Percentiles rank a stretch among this genome's conserved stretches.
Evolutionary conservation across 1,140 invertebrate genomes (phyloP).

Genomic region (Pararge aegeria): DNA sequence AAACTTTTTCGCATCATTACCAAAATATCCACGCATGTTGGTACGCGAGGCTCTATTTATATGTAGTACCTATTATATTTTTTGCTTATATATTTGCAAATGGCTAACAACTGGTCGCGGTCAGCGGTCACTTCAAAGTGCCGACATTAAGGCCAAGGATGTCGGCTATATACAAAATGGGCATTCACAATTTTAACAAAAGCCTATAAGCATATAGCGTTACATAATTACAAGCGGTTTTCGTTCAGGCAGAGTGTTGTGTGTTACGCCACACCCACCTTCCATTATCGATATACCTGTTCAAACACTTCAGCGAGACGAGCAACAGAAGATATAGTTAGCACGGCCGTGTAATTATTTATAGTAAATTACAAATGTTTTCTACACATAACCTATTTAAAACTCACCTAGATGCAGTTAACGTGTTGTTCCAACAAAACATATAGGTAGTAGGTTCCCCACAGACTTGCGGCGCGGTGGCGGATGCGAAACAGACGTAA

Average conservation of each 20-base stretch:
- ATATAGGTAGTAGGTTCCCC: conserved; percentile 29
- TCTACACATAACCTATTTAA: conserved; percentile 32
- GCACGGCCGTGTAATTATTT: conserved; percentile 32
- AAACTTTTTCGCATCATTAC: conserved; percentile 16
- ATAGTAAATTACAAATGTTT: conserved; percentile 35
- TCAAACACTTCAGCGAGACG: conserved; percentile 29
- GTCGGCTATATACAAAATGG: conserved; percentile 54
- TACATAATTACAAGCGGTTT: conserved; percentile 49
- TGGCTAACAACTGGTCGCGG: conserved; percentile 46
- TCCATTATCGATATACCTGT: conserved; percentile 22
- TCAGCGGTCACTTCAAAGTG: conserved; percentile 51
- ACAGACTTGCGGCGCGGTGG: conserved; percentile 29
- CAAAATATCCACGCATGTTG: conserved; percentile 17
- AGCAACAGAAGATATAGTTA: conserved; percentile 28
- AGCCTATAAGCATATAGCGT: conserved; percentile 51
- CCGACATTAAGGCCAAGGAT: conserved; percentile 67
- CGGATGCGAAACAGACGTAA: conserved; percentile 48
- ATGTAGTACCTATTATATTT: conserved; percentile 32
- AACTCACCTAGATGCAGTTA: conserved; percentile 38
- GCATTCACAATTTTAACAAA: conserved; percentile 63
- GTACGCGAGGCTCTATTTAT: conserved; percentile 25
- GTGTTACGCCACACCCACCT: conserved; percentile 24
- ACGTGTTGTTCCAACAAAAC: conserved; percentile 41
- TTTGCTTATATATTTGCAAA: conserved; percentile 60
- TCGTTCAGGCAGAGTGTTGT: conserved; percentile 20